Percentiles rank a stretch among this genome's conserved stretches.
These are phyloP conservation scores for Dasyurus viverrinus DNA, from an alignment of 2,113 vertebrate species.

Conservation along the genomic window DNA sequence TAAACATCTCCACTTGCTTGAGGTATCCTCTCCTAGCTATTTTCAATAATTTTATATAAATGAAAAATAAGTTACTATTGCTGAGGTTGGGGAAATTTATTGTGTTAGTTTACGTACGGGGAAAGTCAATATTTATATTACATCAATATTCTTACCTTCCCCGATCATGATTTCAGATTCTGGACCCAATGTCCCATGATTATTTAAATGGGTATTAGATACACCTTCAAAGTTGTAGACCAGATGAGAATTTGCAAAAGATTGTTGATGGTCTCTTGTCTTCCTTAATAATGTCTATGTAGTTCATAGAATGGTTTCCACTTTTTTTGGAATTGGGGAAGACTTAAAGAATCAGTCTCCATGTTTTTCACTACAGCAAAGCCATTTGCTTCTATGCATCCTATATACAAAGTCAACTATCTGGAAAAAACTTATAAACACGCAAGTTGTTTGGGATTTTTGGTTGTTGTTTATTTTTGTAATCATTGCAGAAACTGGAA, in stretches of 20 bases:
- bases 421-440: slow-evolving; percentile 41
- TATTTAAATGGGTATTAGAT: slow-evolving; percentile 48
- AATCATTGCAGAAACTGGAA: slow-evolving; percentile 52
- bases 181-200: not conserved
- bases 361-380: slow-evolving; percentile 27
- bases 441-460: not conserved
- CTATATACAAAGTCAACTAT: not conserved
- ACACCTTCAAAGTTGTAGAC: slow-evolving; percentile 11
- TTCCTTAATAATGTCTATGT: not conserved
- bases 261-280: not conserved
- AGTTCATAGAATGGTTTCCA: not conserved
- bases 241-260: not conserved
- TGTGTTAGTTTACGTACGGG: slow-evolving; percentile 4
- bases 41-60: slow-evolving; percentile 25
- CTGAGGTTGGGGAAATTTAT: not conserved
- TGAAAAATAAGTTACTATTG: not conserved
- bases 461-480: not conserved
- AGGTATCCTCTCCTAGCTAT: not conserved
- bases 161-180: slow-evolving; percentile 13
- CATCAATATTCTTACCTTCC: not conserved
- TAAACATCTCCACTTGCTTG: not conserved
- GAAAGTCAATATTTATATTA: slow-evolving; percentile 41
- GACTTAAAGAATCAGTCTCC: not conserved
- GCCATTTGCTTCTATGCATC: slow-evolving; percentile 20
- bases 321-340: not conserved